phyloP scores from a whole-genome alignment of 2,113 vertebrate species.

The Corythoichthys intestinalis region DNA sequence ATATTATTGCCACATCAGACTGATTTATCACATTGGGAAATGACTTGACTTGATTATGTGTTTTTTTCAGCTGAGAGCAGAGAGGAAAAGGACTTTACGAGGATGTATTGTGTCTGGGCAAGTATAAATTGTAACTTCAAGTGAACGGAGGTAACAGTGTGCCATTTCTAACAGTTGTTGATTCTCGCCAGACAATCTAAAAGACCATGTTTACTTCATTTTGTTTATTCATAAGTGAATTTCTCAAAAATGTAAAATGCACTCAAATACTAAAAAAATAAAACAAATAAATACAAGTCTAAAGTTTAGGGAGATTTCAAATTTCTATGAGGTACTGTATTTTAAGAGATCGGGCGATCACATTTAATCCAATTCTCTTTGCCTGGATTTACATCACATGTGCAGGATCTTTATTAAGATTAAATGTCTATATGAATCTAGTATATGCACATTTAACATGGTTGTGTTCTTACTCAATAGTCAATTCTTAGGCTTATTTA shows the following conservation, averaged over 20 bases:
- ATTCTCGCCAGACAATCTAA: not conserved
- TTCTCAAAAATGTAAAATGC: not conserved
- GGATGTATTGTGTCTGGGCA: not conserved
- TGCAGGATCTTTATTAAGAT: not conserved
- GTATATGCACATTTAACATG: too few relatives aligned
- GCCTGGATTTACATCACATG: not conserved
- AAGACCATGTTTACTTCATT: not conserved
- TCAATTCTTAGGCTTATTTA: too few relatives aligned
- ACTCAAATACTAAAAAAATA: not conserved
- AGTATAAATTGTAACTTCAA: slow-evolving; percentile 12
- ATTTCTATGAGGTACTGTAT: not conserved
- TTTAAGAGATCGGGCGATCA: too few relatives aligned
- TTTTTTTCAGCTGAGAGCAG: slow-evolving; percentile 12
- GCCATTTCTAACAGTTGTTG: not conserved
- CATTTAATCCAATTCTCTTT: not conserved
- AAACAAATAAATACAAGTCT: not conserved
- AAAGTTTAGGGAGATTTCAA: not conserved
- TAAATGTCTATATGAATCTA: too few relatives aligned
- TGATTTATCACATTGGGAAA: slow-evolving; percentile 37
- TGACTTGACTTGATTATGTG: slow-evolving; percentile 25
- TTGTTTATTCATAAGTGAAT: not conserved
- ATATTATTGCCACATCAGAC: slow-evolving; percentile 38
- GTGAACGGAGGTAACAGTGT: not conserved
- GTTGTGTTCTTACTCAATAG: too few relatives aligned
- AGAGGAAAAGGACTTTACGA: slow-evolving; percentile 7